Evolutionary conservation across 2,113 vertebrate species (phyloP).

Genomic region (Psephotus haematonotus): DNA sequence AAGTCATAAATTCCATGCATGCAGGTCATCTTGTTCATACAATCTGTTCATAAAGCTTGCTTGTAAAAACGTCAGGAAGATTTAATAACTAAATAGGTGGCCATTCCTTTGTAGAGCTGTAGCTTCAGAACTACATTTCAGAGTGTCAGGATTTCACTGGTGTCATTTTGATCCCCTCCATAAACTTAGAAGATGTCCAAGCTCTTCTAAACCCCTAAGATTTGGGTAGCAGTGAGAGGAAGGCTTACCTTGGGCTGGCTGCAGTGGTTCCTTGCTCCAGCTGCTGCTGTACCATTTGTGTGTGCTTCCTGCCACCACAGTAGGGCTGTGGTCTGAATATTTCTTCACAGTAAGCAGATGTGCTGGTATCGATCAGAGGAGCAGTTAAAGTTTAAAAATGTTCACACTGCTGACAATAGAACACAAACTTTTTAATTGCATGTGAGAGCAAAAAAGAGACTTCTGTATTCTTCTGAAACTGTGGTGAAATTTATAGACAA

Average conservation of each 20-base stretch:
- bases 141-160: not conserved
- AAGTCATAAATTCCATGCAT: not conserved
- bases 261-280: constrained; percentile 24
- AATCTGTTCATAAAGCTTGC: not conserved
- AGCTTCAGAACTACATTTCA: not conserved
- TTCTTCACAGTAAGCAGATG: not conserved
- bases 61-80: not conserved
- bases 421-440: not conserved
- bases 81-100: not conserved
- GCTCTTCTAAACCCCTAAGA: not conserved
- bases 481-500: not conserved
- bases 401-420: not conserved
- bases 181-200: not conserved
- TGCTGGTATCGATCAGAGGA: not conserved
- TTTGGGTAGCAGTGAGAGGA: not conserved
- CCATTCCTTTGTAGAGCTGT: not conserved
- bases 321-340: not conserved
- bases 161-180: not conserved
- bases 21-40: not conserved
- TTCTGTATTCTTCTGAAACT: not conserved
- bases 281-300: not conserved
- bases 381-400: not conserved
- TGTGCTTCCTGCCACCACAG: not conserved
- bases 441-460: not conserved
- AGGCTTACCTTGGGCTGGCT: not conserved